Percentiles rank a stretch among this genome's conserved stretches.
These are phyloP conservation scores for Cremastobaeus sp. DNA, from an alignment of 2,888 invertebrate genomes.

Conservation along the genomic window DNA sequence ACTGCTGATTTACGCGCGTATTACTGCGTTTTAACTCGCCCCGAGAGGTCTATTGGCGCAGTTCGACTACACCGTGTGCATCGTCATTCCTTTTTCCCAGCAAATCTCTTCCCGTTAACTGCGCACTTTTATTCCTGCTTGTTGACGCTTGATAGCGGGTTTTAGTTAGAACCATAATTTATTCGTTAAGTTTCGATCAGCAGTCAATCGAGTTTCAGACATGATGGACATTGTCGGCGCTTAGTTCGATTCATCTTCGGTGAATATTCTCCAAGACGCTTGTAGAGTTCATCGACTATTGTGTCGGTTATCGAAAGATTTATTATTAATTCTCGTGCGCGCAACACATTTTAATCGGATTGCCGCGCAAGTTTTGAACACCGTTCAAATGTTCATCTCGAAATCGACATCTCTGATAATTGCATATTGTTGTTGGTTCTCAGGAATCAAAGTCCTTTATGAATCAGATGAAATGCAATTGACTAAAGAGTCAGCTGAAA, in stretches of 20 bases:
- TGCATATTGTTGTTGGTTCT: slow-evolving; percentile 30
- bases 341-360: slow-evolving; percentile 37
- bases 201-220: slow-evolving; percentile 1
- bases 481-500: slow-evolving; percentile 1
- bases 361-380: slow-evolving; percentile 16
- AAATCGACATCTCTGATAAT: slow-evolving; percentile 18
- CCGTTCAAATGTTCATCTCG: slow-evolving; percentile 10
- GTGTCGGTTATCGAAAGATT: slow-evolving; percentile 20
- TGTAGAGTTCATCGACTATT: slow-evolving; percentile 1
- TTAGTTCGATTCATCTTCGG: slow-evolving; percentile 4
- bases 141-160: slow-evolving; percentile 19
- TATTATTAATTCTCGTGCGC: slow-evolving; percentile 24
- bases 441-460: slow-evolving; percentile 20
- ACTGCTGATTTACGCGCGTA: slow-evolving; percentile 57
- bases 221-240: background rate
- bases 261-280: slow-evolving; percentile 39
- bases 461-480: slow-evolving; percentile 21
- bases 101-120: too few relatives aligned
- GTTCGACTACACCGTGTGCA: slow-evolving; percentile 23
- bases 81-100: slow-evolving; percentile 29
- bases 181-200: slow-evolving; percentile 21
- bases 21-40: slow-evolving; percentile 64
- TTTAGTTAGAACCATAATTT: slow-evolving; percentile 2
- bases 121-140: too few relatives aligned
- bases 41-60: slow-evolving; percentile 60